Evolutionary conservation across 2,888 invertebrate genomes (phyloP), one percentile per base, ranked within the genome.

Genomic region (Timema podura): DNA sequence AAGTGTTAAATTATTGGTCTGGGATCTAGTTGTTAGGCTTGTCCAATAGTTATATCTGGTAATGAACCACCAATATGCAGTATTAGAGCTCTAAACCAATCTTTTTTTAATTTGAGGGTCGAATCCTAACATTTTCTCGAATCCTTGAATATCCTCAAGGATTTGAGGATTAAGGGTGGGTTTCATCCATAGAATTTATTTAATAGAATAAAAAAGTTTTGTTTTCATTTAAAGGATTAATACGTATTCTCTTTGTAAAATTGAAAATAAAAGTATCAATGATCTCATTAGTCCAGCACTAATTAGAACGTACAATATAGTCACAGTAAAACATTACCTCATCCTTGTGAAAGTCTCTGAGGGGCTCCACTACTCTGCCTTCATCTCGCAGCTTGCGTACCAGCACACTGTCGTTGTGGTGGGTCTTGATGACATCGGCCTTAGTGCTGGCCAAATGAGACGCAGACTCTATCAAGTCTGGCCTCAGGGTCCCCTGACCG

Each of bases 301-400:
- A n/a, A 51, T 51, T 51, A 51, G 13, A 51, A 13, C 11, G 1
- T n/a, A 51, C 51, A 51, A n/a, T 11, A 3, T 30, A 30, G 30
- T 30, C 30, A 30, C 30, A 30, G 30, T 61, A 15, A 16, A 10
- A 2, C 57, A 71, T 64, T 70, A 91, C 95, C 86, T 98, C 98
- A 80, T 98, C 98, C 85, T 99, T 99, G 82, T 99, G 99, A 81
- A 99, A 99, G 84, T 99, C 98, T 82, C 91, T 92, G 70, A 99
- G 85, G n/a, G 99, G 99, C 82, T 99, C 99, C 11, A 99, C 92
- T 30, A 99, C 97, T 69, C 95, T 86, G 11, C 97, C 96, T 79
- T 84, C 78, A 46, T 82, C 81, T 70, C 89, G 78, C 57, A 82
- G 83, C 76, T 88, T 85, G 71, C 97, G 85, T 70, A 99, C 96